Percentiles rank a stretch among this genome's conserved stretches.
phyloP scores from a whole-genome alignment of 2,797 vertebrate genomes.

The Intellagama lesueurii region DNA sequence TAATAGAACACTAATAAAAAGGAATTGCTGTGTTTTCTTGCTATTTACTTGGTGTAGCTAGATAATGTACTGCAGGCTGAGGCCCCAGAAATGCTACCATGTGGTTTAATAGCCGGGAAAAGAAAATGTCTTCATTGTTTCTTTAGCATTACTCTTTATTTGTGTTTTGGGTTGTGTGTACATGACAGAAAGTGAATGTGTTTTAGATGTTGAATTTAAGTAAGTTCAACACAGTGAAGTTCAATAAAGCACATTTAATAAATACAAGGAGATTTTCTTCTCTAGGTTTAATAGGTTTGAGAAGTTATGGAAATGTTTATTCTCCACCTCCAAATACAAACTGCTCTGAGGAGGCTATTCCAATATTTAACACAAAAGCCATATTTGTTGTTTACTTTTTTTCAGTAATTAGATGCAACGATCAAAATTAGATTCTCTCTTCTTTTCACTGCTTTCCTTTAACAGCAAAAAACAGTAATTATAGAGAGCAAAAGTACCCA shows the following conservation, averaged over 20 bases:
- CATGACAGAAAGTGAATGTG: constrained; percentile 12
- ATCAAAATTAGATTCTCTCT: constrained; percentile 64
- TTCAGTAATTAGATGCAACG: constrained; percentile 63
- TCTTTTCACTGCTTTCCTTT: constrained; percentile 48
- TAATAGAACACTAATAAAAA: constrained; percentile 59
- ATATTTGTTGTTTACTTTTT: constrained; percentile 55
- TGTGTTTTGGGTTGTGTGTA: neutral
- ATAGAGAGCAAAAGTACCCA: constrained; percentile 49
- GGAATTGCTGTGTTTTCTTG: constrained; percentile 40
- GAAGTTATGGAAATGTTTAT: constrained; percentile 68
- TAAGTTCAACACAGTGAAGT: constrained; percentile 62
- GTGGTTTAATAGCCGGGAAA: constrained; percentile 29
- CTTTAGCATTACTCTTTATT: constrained; percentile 31
- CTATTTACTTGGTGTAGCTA: constrained; percentile 37
- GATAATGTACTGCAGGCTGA: constrained; percentile 22
- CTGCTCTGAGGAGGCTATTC: constrained; percentile 59
- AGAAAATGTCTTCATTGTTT: constrained; percentile 5
- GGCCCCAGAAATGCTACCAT: neutral
- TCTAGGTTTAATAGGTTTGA: constrained; percentile 36
- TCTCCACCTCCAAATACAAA: constrained; percentile 63
- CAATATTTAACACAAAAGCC: constrained; percentile 56
- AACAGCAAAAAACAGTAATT: constrained; percentile 54
- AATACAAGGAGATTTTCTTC: constrained; percentile 71
- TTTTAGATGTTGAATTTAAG: constrained; percentile 50
- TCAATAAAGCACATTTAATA: constrained; percentile 70